These are phyloP conservation scores for Vidua chalybeata DNA, from an alignment of 2,113 vertebrate genomes.

Conservation along the genomic window DNA sequence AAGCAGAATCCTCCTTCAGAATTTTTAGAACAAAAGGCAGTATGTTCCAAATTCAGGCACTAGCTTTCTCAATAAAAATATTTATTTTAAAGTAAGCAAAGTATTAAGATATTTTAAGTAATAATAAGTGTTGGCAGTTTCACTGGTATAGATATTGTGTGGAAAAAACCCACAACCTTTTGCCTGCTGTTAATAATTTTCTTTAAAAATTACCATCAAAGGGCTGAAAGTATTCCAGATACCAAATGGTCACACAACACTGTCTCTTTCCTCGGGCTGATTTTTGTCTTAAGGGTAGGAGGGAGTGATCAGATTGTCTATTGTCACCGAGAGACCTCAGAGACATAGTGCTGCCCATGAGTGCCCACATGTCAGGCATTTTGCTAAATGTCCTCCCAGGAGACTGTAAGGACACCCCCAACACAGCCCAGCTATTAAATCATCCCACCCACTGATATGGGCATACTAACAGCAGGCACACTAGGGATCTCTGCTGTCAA, in stretches of 20 bases:
- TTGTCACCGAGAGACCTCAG: neutral
- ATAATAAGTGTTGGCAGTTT: neutral
- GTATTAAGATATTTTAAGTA: neutral
- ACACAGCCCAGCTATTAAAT: neutral
- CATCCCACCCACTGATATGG: neutral
- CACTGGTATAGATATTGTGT: neutral
- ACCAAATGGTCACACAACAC: neutral
- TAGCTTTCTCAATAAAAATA: neutral
- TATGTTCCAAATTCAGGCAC: neutral
- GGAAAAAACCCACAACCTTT: neutral
- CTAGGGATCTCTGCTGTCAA: neutral
- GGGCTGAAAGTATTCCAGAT: neutral
- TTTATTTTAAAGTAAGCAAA: neutral
- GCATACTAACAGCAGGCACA: neutral
- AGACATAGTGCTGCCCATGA: neutral
- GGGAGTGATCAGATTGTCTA: neutral
- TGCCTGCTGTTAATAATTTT: neutral
- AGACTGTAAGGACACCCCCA: neutral
- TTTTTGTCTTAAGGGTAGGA: neutral
- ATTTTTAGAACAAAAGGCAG: neutral
- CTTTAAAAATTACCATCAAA: neutral
- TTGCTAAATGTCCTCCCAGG: neutral
- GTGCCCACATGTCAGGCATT: rapidly evolving
- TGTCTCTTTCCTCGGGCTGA: neutral
- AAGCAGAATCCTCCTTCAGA: neutral